Percentiles rank a stretch among this genome's conserved stretches.
Conservation (phyloP, 1,140 invertebrate genomes). For the Magallana angulata region DNA sequence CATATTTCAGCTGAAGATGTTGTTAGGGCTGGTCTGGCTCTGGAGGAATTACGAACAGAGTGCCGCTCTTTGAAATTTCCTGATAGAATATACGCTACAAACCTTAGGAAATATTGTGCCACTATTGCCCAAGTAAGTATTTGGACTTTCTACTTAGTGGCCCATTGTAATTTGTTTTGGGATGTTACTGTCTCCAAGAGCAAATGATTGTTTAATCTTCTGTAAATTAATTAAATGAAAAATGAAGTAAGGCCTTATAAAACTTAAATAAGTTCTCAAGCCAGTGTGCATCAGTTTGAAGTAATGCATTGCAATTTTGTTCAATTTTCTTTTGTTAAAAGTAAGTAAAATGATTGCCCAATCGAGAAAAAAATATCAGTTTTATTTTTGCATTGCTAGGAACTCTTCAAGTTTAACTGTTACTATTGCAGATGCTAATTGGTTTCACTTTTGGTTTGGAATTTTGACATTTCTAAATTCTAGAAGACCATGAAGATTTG, state of each 20-base stretch:
- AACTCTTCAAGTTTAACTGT: too few relatives aligned
- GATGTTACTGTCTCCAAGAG: constrained; percentile 18
- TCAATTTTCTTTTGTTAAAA: background rate
- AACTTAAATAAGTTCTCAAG: background rate
- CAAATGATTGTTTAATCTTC: constrained; percentile 2
- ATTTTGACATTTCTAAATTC: too few relatives aligned
- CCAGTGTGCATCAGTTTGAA: background rate
- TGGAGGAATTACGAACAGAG: background rate
- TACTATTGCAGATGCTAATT: too few relatives aligned
- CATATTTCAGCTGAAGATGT: constrained; percentile 14
- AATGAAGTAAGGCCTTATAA: background rate
- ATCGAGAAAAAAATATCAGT: too few relatives aligned
- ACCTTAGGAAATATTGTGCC: background rate
- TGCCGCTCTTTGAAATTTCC: background rate
- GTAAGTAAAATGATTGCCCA: too few relatives aligned
- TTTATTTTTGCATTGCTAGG: too few relatives aligned
- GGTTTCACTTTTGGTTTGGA: too few relatives aligned
- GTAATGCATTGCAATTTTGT: background rate
- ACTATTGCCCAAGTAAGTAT: background rate
- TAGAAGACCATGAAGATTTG: too few relatives aligned
- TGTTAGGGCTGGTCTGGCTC: background rate
- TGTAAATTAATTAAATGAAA: too few relatives aligned
- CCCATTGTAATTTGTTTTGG: constrained; percentile 18
- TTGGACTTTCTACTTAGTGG: background rate
- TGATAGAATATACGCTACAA: background rate